Evolutionary conservation across 1,140 invertebrate species (phyloP), one percentile per base, ranked within the genome.

Genomic region (Drosophila yakuba): DNA sequence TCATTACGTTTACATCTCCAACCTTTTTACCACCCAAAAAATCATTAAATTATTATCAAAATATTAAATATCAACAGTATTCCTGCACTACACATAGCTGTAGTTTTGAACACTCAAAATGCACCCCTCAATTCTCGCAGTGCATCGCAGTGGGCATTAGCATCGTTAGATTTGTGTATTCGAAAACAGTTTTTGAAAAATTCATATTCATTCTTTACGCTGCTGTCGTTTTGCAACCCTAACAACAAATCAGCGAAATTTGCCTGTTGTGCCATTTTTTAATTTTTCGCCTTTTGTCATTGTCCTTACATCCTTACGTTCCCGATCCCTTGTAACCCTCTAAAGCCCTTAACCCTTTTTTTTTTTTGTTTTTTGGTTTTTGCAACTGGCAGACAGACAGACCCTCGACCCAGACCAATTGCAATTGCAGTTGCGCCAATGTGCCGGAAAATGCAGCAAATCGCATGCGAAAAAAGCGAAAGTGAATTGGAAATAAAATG

Each of bases 341-440:
- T 80, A 88, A 83, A 64, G 45, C 66, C 83, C 76, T 89, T 88
- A 88, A 88, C 83, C 83, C 83, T 88, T 83, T 73, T 72, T 20
- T 41, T 8, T 20, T 20, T 20, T 20, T 2, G 1, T 1, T 20
- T 20, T 20, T 20, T 1, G 20, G 20, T 20, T 20, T 20, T 20
- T 20, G 20, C 25, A 25, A 10, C 11, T 35, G 25, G 28, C n/a
- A 35, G 48, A 35, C 7, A 35, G 3, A 35, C 43, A 67, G n/a
- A 36, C 35, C 17, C 28, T 20, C 43, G 17, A 23, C 17, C 28
- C 28, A 47, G 48, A 39, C 41, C 50, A 54, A 71, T 71, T 71
- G 64, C 54, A 55, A 74, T 44, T 80, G 74, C 73, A 78, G 54
- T 69, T 77, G 62, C 35, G 69, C 39, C 58, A 57, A 73, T 77